Percentiles rank a stretch among this genome's conserved stretches.
phyloP scores from a whole-genome alignment of 2,113 vertebrate genomes.

The sheep (Ovis aries) region ARS-UI_Ramb_v3.0 NC_056072.1:31246001-31246500 shows the following conservation, averaged over 20 bases:
- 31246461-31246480: conserved; percentile 61
- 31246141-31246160: conserved; percentile 81
- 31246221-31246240: conserved; percentile 82
- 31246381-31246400: conserved; percentile 60
- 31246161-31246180: conserved; percentile 82
- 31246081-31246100: conserved; percentile 89
- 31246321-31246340: conserved; percentile 82
- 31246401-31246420: conserved; percentile 76
- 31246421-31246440: conserved; percentile 67
- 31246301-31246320: conserved; percentile 74
- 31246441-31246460: conserved; percentile 72
- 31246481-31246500: conserved; percentile 32
- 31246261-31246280: conserved; percentile 76
- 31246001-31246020: conserved; percentile 88
- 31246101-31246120: conserved; percentile 92
- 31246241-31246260: conserved; percentile 79
- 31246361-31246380: conserved; percentile 76
- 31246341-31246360: conserved; percentile 75
- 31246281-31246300: conserved; percentile 79
- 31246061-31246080: conserved; percentile 93
- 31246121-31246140: conserved; percentile 78
- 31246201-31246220: conserved; percentile 82
- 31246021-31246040: conserved; percentile 95
- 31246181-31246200: conserved; percentile 78
- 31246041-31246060: conserved; percentile 89